Evolutionary conservation across 2,888 invertebrate genomes (phyloP).

Genomic region (Leucania comma): DNA sequence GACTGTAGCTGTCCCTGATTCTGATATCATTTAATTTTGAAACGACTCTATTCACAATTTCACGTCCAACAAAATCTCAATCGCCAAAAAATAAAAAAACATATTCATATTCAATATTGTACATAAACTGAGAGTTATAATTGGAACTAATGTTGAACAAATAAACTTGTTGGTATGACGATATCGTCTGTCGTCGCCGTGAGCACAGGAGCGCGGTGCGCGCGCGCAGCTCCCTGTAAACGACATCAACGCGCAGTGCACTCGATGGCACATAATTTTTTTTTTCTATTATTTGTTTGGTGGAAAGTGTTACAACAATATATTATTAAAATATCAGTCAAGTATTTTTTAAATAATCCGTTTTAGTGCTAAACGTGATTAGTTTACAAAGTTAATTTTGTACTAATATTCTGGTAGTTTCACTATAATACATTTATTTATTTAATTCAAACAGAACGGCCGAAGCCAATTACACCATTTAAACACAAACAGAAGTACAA

Average conservation of each 20-base stretch:
- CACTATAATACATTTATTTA: too few species aligned
- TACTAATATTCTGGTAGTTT: not conserved
- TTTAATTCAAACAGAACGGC: too few species aligned
- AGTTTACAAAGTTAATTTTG: not conserved
- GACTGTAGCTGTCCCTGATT: not conserved
- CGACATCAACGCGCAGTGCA: constrained; percentile 67
- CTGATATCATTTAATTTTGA: not conserved
- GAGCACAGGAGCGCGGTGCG: constrained; percentile 16
- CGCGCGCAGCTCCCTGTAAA: constrained; percentile 41
- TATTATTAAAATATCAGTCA: too few species aligned
- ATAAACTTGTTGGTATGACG: not conserved
- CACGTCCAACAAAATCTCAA: not conserved
- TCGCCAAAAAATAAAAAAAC: not conserved
- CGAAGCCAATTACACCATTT: too few species aligned
- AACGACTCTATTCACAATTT: not conserved
- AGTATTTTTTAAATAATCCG: too few species aligned
- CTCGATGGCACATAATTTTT: not conserved
- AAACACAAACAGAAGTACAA: too few species aligned
- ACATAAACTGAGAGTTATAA: too few species aligned
- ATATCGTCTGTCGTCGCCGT: too few species aligned
- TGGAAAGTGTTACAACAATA: too few species aligned
- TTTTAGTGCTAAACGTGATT: not conserved
- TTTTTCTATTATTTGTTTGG: too few species aligned
- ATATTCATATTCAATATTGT: too few species aligned
- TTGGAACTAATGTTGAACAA: too few species aligned